Percentiles rank a stretch among this genome's conserved stretches.
Evolutionary conservation across 92 coral and sea anemone genomes (phyloP).

Genomic region (Phymanthus crucifer): DNA sequence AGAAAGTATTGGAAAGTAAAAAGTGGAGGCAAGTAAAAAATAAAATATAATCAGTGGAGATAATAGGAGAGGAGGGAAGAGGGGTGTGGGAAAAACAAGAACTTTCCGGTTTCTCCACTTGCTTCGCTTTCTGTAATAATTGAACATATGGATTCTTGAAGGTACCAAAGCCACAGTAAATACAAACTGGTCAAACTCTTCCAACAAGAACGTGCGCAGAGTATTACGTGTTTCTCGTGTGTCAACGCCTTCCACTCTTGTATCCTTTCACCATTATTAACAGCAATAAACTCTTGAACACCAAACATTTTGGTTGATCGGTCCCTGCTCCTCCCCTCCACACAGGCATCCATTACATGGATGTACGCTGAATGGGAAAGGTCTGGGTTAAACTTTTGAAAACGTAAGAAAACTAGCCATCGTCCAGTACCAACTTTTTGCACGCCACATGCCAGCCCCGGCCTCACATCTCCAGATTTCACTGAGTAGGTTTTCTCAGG

Average conservation of each 20-base stretch:
- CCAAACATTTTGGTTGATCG: not conserved
- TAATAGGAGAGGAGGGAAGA: not conserved
- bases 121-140: no score
- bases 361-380: no score
- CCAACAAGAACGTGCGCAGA: slow-evolving; percentile 81
- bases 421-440: no score
- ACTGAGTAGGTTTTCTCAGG: no score
- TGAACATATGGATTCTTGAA: not conserved
- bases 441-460: no score
- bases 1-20: not conserved
- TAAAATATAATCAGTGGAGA: no score
- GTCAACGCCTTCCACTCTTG: slow-evolving; percentile 92
- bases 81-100: no score
- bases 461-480: no score
- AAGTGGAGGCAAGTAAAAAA: not conserved
- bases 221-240: slow-evolving; percentile 81
- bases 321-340: no score
- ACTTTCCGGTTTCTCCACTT: not conserved
- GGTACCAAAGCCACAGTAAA: slow-evolving; percentile 81
- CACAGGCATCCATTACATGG: no score
- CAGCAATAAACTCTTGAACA: not conserved
- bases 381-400: no score
- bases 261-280: slow-evolving; percentile 63
- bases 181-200: slow-evolving; percentile 82
- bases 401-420: no score